Evolutionary conservation across 2,113 vertebrate species (phyloP), one percentile per base, ranked within the genome.

Genomic region (Dicrurus megarhynchus): DNA sequence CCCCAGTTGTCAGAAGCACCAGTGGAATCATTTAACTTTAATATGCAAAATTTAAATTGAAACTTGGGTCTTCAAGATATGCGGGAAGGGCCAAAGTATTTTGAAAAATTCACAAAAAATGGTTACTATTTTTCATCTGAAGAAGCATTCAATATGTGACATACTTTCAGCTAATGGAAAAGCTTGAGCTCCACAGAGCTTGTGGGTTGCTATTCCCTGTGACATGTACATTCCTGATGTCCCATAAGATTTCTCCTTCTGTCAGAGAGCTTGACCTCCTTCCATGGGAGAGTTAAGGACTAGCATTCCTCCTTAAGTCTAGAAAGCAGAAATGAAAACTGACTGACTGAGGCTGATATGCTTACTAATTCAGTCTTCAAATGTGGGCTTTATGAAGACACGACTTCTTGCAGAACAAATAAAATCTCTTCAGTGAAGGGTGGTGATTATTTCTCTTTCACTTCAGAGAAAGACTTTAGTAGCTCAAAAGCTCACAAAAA

Each of bases 401-500:
- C 0, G 7, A 60, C 56, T 93, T 91, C 79, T 90, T 69, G 73
- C 18, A 77, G 88, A 92, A 96, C 56, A 94, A 95, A 81, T 90
- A 89, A 87, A 95, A 71, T 78, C 41, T 94, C 68, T 82, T 49
- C 67, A 32, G 15, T 87, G 86, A 97, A 94, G 74, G 91, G 35
- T 50, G 46, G 75, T 90, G 37, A 90, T 95, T 95, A 89, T 84
- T 95, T 95, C 77, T 89, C 47, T 94, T 96, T 97, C 64, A 80
- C 46, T 86, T 82, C 80, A 70, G 74, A 96, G 87, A 95, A 95
- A 94, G 81, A 93, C 35, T 84, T 91, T 3, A 56, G 80, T 84
- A 90, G 67, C 61, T 88, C 85, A 82, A 28, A 77, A 91, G n/a
- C 50, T 55, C n/a, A 68, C 26, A 78, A 81, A 89, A 93, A 93